Conservation (phyloP, 2,888 invertebrate species). For the Drosophila rellima region DNA sequence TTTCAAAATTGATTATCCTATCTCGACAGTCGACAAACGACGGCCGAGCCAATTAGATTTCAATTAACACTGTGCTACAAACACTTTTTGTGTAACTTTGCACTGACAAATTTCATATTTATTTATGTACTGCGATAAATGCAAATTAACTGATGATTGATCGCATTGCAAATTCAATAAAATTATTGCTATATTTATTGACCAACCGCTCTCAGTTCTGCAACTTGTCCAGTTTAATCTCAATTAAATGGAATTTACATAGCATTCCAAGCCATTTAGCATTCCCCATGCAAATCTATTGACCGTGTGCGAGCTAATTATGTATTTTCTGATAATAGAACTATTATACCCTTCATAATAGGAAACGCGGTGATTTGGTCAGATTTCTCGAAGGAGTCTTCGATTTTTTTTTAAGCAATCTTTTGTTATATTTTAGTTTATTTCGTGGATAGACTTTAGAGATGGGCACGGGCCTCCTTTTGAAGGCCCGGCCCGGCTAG, state of each 20-base stretch:
- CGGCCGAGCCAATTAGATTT: slow-evolving; percentile 39
- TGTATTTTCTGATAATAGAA: background rate
- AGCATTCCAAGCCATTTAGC: slow-evolving; percentile 1
- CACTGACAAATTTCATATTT: slow-evolving; percentile 29
- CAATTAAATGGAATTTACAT: slow-evolving; percentile 11
- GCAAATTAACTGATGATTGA: slow-evolving; percentile 20
- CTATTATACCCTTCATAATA: background rate
- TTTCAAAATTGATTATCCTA: slow-evolving; percentile 52
- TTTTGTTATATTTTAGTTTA: too few species aligned
- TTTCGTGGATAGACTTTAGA: too few species aligned
- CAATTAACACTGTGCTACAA: slow-evolving; percentile 38
- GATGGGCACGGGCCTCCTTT: too few species aligned
- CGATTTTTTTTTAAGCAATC: too few species aligned
- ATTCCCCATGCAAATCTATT: background rate
- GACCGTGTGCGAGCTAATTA: background rate
- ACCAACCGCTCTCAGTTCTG: background rate
- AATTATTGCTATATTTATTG: slow-evolving; percentile 9
- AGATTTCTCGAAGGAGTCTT: too few species aligned
- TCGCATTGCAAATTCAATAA: slow-evolving; percentile 16
- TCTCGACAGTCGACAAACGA: background rate
- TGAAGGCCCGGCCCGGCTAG: too few species aligned
- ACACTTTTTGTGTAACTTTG: slow-evolving; percentile 24
- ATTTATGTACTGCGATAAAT: slow-evolving; percentile 14
- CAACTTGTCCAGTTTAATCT: background rate
- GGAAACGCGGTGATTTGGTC: background rate